Evolutionary conservation across 2,113 vertebrate genomes (phyloP), one percentile per base, ranked within the genome.

Genomic region (Saiga tatarica): DNA sequence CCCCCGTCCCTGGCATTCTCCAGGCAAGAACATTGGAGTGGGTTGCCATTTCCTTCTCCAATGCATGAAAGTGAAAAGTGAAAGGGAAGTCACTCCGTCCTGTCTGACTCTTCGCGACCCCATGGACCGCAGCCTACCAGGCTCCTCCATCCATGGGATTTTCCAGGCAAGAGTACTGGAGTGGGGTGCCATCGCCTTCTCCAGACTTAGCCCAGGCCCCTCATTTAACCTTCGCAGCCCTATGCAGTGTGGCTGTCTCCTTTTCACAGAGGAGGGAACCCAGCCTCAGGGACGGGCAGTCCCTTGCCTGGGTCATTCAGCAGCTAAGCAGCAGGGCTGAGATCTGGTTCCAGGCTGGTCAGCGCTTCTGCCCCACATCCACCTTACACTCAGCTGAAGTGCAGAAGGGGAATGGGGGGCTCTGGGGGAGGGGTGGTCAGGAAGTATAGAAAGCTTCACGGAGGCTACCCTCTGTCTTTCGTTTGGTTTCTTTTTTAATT

Each of bases 391-490:
- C 23, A 36, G 59, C 2, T 26, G 28, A 33, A 36, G 25, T 6
- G 5, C 13, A 33, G 83, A 39, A 28, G 9, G 36, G 28, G 36
- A 2, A 7, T 0, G 13, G 33, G 12, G 0, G 0, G 0, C 21
- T 25, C 10, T 74, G 33, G 23, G 36, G 14, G 39, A 2, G 25
- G 23, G 47, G 39, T 36, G 47, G 17, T 36, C 4, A 12, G 53
- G 14, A 52, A 78, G 16, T 13, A 0, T 50, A 19, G 19, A 14
- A 25, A 52, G 23, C 12, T 7, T n/a, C 33, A 23, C 50, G 7
- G 13, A 16, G 5, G 23, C 53, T 1, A 33, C 4, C 52, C 23
- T 17, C 85, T 0, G 0, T 12, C 2, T 39, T 74, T 74, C 11
- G 71, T 42, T 71, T 36, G 0, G 21, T 74, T 76, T 76, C 11